A percentile compares a stretch with the other conserved stretches of the same genome.
These are phyloP conservation scores for Sisor rabdophorus DNA, from an alignment of 2,113 vertebrate genomes.

Conservation along the genomic window DNA sequence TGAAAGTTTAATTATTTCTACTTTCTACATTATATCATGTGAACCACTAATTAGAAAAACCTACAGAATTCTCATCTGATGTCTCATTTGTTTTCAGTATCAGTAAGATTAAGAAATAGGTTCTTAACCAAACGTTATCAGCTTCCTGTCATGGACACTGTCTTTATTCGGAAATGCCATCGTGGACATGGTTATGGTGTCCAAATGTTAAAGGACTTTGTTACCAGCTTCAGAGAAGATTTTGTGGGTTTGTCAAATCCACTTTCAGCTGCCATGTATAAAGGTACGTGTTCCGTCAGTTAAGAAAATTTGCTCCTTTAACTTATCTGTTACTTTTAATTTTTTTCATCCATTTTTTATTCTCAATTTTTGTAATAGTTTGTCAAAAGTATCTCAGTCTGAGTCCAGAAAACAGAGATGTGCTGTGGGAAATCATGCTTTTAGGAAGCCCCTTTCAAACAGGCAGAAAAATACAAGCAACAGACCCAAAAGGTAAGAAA, in stretches of 20 bases:
- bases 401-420: constrained; percentile 70
- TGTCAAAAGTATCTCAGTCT: constrained; percentile 79
- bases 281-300: constrained; percentile 64
- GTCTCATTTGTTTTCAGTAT: constrained; percentile 30
- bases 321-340: not conserved
- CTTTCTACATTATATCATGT: not conserved
- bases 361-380: constrained; percentile 61
- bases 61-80: not conserved
- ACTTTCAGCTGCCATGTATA: constrained; percentile 68
- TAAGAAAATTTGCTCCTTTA: not conserved
- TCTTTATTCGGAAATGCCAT: constrained; percentile 79
- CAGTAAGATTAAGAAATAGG: constrained; percentile 69
- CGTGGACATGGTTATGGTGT: constrained; percentile 71
- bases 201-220: constrained; percentile 83
- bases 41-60: not conserved
- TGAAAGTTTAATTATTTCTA: not conserved
- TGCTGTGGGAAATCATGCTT: constrained; percentile 82
- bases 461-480: constrained; percentile 59
- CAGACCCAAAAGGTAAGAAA: constrained; percentile 64
- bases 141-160: constrained; percentile 81
- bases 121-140: constrained; percentile 64
- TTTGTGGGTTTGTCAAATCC: constrained; percentile 78
- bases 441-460: constrained; percentile 72
- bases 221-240: constrained; percentile 73
- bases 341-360: not conserved